Evolutionary conservation across 2,888 invertebrate genomes (phyloP).

Genomic region (Mellilla xanthometata): DNA sequence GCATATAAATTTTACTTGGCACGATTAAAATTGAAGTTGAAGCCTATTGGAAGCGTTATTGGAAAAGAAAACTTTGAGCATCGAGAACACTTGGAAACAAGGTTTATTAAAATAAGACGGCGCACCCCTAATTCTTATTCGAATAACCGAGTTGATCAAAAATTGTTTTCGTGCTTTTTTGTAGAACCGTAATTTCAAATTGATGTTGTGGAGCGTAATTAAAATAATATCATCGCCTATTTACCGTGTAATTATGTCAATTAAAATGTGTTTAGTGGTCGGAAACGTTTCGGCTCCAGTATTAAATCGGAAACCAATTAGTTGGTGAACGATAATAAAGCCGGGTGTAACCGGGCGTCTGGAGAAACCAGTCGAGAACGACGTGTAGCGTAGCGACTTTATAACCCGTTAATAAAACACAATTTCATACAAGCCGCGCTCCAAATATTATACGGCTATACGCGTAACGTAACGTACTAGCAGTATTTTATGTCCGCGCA

Average conservation of each 20-base stretch:
- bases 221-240: conserved; percentile 30
- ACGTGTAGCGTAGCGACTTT: conserved; percentile 70
- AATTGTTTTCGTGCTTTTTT: conserved; percentile 17
- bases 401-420: conserved; percentile 80
- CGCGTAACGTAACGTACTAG: conserved; percentile 50
- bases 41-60: conserved; percentile 14
- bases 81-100: conserved; percentile 4
- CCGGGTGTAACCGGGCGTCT: conserved; percentile 59
- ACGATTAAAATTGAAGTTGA: conserved; percentile 13
- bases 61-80: conserved; percentile 12
- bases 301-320: conserved; percentile 74
- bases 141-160: conserved; percentile 14
- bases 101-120: conserved; percentile 12
- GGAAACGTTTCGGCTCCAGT: conserved; percentile 43
- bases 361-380: conserved; percentile 72
- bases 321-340: conserved; percentile 61
- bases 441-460: conserved; percentile 49
- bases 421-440: conserved; percentile 72
- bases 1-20: conserved; percentile 26
- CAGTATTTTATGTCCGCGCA: conserved; percentile 74
- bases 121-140: conserved; percentile 13
- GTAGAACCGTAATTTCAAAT: conserved; percentile 15
- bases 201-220: conserved; percentile 24
- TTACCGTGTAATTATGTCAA: conserved; percentile 37
- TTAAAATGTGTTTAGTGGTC: conserved; percentile 49